phyloP scores from a whole-genome alignment of 2,113 vertebrate genomes.

The Thunnus maccoyii region DNA sequence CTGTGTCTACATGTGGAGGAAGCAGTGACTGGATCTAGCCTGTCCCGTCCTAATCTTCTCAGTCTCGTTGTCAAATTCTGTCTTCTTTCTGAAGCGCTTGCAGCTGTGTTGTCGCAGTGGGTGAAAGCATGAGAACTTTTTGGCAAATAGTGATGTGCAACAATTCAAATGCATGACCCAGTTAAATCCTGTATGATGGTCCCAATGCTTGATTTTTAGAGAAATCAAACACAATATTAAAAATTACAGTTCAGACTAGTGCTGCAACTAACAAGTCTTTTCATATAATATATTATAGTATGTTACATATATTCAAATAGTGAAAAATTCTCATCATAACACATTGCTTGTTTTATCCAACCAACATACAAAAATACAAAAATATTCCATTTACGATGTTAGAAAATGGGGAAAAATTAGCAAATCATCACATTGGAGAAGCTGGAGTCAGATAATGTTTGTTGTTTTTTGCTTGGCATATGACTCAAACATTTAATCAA shows the following conservation, averaged over 20 bases:
- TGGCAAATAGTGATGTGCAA: conserved; percentile 15
- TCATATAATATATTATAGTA: too few species aligned
- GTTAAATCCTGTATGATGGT: neutral
- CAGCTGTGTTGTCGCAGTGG: conserved; percentile 31
- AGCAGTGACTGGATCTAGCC: conserved; percentile 26
- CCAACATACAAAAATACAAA: neutral
- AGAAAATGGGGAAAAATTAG: neutral
- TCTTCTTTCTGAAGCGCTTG: conserved; percentile 27
- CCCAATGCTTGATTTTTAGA: neutral
- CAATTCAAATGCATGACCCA: conserved; percentile 24
- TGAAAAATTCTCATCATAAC: neutral
- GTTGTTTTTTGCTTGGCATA: neutral
- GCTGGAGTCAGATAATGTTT: too few species aligned
- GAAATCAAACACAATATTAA: conserved; percentile 14
- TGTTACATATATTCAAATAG: too few species aligned
- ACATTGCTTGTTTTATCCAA: neutral
- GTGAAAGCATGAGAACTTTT: conserved; percentile 1
- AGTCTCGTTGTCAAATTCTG: conserved; percentile 48
- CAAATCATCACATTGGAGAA: neutral
- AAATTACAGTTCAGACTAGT: neutral
- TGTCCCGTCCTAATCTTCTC: conserved; percentile 33
- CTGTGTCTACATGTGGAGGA: conserved; percentile 31
- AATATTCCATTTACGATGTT: neutral
- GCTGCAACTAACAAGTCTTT: neutral
- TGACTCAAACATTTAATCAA: too few species aligned